phyloP scores from a whole-genome alignment of 2,113 vertebrate genomes.

The Prietella phreatophila region DNA sequence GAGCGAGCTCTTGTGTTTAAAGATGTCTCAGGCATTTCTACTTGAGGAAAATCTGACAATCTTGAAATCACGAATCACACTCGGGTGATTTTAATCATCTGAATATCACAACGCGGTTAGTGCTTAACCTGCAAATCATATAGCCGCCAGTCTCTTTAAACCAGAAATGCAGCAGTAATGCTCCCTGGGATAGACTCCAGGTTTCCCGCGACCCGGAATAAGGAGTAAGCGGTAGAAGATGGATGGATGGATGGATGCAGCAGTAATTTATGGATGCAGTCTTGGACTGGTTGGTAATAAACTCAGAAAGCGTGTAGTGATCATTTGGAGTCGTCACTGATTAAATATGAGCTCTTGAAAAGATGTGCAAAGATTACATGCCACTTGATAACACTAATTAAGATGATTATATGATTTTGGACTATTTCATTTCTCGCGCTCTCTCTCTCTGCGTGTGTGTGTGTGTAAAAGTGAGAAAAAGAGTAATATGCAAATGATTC shows the following conservation, averaged over 20 bases:
- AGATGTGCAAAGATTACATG: slow-evolving; percentile 29
- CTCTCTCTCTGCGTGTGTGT: slow-evolving; percentile 6
- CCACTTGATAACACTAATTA: slow-evolving; percentile 43
- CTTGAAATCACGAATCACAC: no score
- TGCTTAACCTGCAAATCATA: neutral
- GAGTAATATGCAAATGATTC: slow-evolving; percentile 18
- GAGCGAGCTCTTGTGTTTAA: no score
- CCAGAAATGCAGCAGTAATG: neutral
- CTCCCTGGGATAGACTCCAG: no score
- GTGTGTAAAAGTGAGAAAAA: neutral
- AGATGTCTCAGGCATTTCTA: no score
- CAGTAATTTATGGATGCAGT: neutral
- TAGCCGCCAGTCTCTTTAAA: neutral
- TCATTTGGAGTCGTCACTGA: slow-evolving; percentile 24
- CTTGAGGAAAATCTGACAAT: no score
- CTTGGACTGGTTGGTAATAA: slow-evolving; percentile 30
- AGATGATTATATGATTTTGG: slow-evolving; percentile 25
- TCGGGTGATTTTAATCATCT: no score
- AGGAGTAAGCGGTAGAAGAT: no score
- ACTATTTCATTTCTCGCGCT: slow-evolving; percentile 3
- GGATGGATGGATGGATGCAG: no score
- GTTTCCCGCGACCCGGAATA: no score
- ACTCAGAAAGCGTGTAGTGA: slow-evolving; percentile 19
- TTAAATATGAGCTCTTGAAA: slow-evolving; percentile 40
- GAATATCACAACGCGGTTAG: neutral